Base-by-base conservation (phyloP, 2,113 vertebrate genomes). In the Salvelinus sp. region DNA sequence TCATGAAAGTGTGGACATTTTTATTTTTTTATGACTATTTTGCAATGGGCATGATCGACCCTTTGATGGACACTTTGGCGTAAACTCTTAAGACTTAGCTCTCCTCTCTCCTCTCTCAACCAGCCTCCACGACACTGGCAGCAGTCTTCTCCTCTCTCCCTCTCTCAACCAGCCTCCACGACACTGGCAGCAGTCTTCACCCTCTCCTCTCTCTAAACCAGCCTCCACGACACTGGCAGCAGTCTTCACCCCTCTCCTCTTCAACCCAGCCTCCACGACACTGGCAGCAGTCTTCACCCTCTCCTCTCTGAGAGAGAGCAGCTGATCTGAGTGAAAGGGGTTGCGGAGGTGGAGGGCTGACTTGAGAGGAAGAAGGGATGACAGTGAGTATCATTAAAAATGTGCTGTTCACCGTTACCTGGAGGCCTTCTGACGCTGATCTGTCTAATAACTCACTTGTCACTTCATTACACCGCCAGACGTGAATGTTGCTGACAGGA, bases 361-460 rank as follows among this genome's bases (percentile, higher is more conserved):
- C 86, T 85, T 73, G 86, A 85, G 85, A 87, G 90, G 85, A 88
- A 88, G 85, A 86, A 87, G 82, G 83, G 82, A 91, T 88, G 87
- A 90, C 82, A 86, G 86, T 80, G 87, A 84, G 83, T 72, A 87
- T 92, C 89, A 93, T 92, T 92, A 91, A 92, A 92, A 91, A 84
- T 84, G 87, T 86, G 88, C 87, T 86, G 83, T 84, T 87, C 86
- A 79, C 91, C 74, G 91, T 93, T 91, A 94, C 88, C 87, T 85
- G 91, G 91, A 92, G 92, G 94, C 95, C 94, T 94, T 91, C 94
- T 93, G 93, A 94, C 94, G 94, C 94, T 94, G 95, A 96, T 95
- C 94, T 94, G 93, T 95, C 93, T 95, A 96, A 97, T 96, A 96
- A 96, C 94, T 96, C 94, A 92, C 95, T 94, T 95, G 96, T 97